Base-by-base conservation (phyloP, 2,888 invertebrate species). In the Hecatera dysodea region DNA sequence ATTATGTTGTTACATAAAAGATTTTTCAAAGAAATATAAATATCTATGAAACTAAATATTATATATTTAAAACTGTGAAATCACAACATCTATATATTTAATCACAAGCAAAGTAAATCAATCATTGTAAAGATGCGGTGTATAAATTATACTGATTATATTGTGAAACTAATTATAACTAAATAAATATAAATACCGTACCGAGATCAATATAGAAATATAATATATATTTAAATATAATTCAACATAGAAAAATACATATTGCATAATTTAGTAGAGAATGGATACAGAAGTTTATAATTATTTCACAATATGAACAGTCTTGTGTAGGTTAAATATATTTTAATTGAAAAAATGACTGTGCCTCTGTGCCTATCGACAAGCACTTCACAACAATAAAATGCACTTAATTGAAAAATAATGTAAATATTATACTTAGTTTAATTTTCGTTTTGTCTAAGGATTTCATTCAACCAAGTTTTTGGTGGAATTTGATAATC, bases 281-380 rank as follows among this genome's bases (percentile, higher is more conserved):
- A 46, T 27, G 22, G 4, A 22, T 17, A 36, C 76, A 69, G 2
- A 60, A 48, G 27, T 64, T 67, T 53, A 56, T 48, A 72, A 65
- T 69, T 71, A 56, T 78, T 82, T 86, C 79, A 81, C 81, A 86
- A 82, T 81, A 73, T 79, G 60, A 65, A 48, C 78, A 83, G 78
- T 64, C 9, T 81, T 60, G 39, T 36, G 79, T 90, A 91, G 88
- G 85, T 77, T 90, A 90, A 86, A 82, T 85, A 78, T 87, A 86
- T 79, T 77, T 83, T 72, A 70, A 88, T 87, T 80, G 7, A 44
- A 46, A 78, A 87, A 89, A 92, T 91, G 93, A 95, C 94, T 94
- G 93, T 94, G 93, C 92, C 93, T 93, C 91, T 89, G 94, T 95
- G 95, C 95, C 95, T 95, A 93, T 91, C 91, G 87, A 87, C 87